These are phyloP conservation scores for Taurulus bubalis DNA, from an alignment of 2,113 vertebrate genomes.

Conservation along the genomic window DNA sequence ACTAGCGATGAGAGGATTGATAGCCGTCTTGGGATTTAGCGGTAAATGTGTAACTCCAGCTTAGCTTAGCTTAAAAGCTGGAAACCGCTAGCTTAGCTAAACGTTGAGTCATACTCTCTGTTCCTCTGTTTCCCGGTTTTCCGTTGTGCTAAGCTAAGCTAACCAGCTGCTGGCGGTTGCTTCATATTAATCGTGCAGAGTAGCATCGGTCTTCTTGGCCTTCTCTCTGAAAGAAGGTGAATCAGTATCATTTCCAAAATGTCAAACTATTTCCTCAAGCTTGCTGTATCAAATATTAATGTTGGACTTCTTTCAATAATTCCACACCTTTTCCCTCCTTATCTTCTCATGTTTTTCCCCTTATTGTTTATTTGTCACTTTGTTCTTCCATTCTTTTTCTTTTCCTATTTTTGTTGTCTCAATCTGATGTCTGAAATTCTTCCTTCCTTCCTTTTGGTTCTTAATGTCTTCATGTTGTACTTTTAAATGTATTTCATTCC, in stretches of 20 bases:
- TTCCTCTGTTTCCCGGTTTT: no score
- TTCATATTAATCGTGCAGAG: no score
- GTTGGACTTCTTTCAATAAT: slow-evolving; percentile 12
- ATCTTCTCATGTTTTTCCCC: not conserved
- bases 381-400: not conserved
- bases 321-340: slow-evolving; percentile 4
- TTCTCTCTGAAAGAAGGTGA: not conserved
- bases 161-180: no score
- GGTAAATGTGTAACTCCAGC: no score
- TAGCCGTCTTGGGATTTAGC: no score
- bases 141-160: no score
- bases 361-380: not conserved
- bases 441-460: not conserved
- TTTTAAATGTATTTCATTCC: not conserved
- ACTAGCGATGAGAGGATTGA: no score
- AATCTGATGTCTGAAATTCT: not conserved
- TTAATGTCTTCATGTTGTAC: not conserved
- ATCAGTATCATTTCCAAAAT: slow-evolving; percentile 22
- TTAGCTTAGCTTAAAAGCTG: no score
- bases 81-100: no score
- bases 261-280: slow-evolving; percentile 10
- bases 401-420: not conserved
- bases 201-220: no score
- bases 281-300: slow-evolving; percentile 17
- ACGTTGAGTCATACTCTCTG: no score